Percentiles rank a stretch among this genome's conserved stretches.
These are phyloP conservation scores for Sweltsa coloradensis DNA, from an alignment of 1,140 invertebrate species.

Conservation along the genomic window DNA sequence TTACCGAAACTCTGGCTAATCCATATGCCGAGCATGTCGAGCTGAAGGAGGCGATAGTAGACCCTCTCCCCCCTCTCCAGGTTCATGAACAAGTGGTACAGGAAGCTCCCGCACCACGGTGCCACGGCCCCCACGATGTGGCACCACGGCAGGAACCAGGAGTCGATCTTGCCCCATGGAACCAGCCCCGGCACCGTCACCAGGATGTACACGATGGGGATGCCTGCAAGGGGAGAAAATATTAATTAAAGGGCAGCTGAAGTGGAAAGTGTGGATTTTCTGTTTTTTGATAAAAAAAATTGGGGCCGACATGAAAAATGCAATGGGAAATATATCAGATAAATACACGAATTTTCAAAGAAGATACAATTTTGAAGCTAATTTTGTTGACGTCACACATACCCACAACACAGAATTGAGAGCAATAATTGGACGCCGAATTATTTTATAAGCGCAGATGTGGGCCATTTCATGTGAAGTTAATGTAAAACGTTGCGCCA, in stretches of 20 bases:
- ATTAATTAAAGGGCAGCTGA: too few species aligned
- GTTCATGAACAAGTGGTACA: conserved; percentile 91
- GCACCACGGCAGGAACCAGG: conserved; percentile 63
- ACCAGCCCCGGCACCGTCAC: conserved; percentile 59
- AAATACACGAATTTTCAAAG: too few species aligned
- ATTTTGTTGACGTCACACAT: too few species aligned
- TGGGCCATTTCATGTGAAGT: too few species aligned
- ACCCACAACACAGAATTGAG: too few species aligned
- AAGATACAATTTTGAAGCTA: too few species aligned
- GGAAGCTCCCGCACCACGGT: conserved; percentile 77
- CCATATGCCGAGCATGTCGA: conserved; percentile 89
- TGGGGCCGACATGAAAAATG: too few species aligned
- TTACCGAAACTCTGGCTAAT: conserved; percentile 84
- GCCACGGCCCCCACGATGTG: conserved; percentile 68
- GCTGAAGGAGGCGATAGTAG: conserved; percentile 64
- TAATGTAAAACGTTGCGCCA: too few species aligned
- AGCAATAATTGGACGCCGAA: too few species aligned
- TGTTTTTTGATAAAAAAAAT: too few species aligned
- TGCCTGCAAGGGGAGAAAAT: conserved; percentile 42
- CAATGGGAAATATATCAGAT: too few species aligned
- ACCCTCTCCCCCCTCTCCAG: conserved; percentile 55
- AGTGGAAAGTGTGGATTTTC: not conserved
- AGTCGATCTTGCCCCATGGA: conserved; percentile 54
- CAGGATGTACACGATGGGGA: conserved; percentile 72
- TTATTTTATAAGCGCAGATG: too few species aligned